phyloP scores from a whole-genome alignment of 2,797 vertebrate genomes.

The Glossophaga mutica region DNA sequence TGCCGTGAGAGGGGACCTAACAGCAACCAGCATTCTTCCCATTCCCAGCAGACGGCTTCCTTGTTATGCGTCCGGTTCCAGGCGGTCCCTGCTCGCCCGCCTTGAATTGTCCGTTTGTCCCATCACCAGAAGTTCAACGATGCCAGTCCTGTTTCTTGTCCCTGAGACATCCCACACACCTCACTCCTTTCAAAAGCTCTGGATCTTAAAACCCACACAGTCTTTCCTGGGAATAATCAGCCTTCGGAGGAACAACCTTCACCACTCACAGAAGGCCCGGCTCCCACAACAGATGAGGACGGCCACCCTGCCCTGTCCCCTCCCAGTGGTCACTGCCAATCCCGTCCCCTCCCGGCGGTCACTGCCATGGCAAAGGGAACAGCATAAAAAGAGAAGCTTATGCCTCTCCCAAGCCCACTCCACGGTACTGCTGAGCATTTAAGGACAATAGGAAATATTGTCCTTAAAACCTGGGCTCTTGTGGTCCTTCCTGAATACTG shows the following conservation, averaged over 20 bases:
- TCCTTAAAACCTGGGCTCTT: neutral
- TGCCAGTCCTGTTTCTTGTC: neutral
- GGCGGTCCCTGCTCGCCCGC: neutral
- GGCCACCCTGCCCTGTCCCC: no score
- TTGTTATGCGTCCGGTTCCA: accelerated
- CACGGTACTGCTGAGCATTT: accelerated
- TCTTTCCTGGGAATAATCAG: no score
- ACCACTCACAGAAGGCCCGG: accelerated
- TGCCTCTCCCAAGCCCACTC: accelerated
- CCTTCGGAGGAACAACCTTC: no score
- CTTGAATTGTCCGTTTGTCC: neutral
- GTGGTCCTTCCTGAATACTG: neutral
- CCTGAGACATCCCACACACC: no score
- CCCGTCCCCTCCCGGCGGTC: accelerated
- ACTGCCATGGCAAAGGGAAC: accelerated
- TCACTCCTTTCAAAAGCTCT: neutral
- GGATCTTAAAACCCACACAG: neutral
- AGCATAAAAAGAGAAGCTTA: neutral
- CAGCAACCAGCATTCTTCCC: neutral
- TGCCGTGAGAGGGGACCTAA: no score
- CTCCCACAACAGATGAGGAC: accelerated
- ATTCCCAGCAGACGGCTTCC: accelerated
- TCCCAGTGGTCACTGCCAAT: accelerated
- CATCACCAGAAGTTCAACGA: no score
- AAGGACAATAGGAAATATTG: neutral